These are phyloP conservation scores for Lanistes nyassanus DNA, from an alignment of 1,140 invertebrate species.

Conservation along the genomic window DNA sequence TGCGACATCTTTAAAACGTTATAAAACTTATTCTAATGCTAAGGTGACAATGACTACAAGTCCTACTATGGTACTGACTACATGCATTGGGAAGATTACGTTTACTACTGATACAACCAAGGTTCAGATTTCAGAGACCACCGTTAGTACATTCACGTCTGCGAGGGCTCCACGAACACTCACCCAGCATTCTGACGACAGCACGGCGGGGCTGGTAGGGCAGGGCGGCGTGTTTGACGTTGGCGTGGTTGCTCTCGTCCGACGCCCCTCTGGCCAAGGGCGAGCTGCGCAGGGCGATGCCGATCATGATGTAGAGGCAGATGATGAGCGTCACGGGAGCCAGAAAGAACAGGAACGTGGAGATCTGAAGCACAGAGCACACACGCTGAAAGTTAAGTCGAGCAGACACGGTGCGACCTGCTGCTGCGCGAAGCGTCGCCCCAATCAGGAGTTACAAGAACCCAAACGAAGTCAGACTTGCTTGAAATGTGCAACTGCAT, in stretches of 20 bases:
- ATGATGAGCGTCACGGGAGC: conserved; percentile 66
- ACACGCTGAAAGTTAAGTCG: no score
- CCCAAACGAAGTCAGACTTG: no score
- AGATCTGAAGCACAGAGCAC: conserved; percentile 54
- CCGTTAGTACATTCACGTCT: not conserved
- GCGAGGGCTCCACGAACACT: conserved; percentile 12
- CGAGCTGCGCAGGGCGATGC: conserved; percentile 60
- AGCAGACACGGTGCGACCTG: no score
- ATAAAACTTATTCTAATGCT: conserved; percentile 1
- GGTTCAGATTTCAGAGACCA: not conserved
- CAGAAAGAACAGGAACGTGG: conserved; percentile 67
- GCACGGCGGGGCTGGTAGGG: conserved; percentile 45
- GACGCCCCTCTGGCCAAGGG: conserved; percentile 36
- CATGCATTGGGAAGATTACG: not conserved
- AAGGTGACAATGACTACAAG: not conserved
- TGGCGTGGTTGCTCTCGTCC: conserved; percentile 34
- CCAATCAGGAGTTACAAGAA: no score
- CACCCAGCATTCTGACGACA: conserved; percentile 57
- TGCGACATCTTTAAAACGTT: no score
- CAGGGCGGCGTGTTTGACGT: not conserved
- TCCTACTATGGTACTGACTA: not conserved
- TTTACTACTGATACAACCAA: not conserved
- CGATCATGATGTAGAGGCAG: conserved; percentile 66
- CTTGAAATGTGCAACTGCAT: no score
- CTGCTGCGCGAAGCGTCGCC: no score